phyloP scores from a whole-genome alignment of 2,797 vertebrate species.

The Scyliorhinus canicula region DNA sequence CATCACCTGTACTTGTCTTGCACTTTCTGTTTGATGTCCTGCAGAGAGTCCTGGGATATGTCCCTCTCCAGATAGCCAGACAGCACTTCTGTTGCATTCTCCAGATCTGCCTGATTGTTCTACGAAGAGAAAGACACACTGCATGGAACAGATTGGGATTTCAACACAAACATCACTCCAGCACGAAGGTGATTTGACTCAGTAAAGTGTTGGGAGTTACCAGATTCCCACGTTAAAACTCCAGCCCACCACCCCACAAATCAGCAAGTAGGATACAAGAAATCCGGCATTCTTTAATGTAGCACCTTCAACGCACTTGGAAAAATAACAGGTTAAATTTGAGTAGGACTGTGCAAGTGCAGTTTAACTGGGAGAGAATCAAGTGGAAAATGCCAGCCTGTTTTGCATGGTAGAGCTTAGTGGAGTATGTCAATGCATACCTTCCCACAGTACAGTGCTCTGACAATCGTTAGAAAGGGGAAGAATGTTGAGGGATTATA shows the following conservation, averaged over 20 bases:
- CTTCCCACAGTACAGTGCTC: not conserved
- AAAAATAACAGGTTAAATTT: not conserved
- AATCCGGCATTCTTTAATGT: not conserved
- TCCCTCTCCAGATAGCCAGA: constrained; percentile 98
- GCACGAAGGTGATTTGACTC: not conserved
- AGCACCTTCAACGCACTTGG: not conserved
- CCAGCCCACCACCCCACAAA: not conserved
- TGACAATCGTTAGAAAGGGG: not conserved
- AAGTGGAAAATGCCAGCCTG: not conserved
- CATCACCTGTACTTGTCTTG: constrained; percentile 98
- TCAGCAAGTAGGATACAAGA: not conserved
- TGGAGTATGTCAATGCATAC: not conserved
- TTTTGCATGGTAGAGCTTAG: not conserved
- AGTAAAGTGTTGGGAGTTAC: not conserved
- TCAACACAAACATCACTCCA: not conserved
- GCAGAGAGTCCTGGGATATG: constrained; percentile 99
- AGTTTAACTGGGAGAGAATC: not conserved
- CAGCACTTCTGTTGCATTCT: constrained; percentile 98
- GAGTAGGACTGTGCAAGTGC: not conserved
- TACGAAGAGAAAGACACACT: constrained; percentile 50
- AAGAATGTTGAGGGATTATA: not conserved
- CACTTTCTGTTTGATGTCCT: constrained; percentile 99
- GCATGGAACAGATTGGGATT: not conserved
- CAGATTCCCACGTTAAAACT: not conserved
- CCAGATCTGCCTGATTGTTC: constrained; percentile 99